Evolutionary conservation across 2,797 vertebrate species (phyloP).

Genomic region (Eupleurogrammus muticus): DNA sequence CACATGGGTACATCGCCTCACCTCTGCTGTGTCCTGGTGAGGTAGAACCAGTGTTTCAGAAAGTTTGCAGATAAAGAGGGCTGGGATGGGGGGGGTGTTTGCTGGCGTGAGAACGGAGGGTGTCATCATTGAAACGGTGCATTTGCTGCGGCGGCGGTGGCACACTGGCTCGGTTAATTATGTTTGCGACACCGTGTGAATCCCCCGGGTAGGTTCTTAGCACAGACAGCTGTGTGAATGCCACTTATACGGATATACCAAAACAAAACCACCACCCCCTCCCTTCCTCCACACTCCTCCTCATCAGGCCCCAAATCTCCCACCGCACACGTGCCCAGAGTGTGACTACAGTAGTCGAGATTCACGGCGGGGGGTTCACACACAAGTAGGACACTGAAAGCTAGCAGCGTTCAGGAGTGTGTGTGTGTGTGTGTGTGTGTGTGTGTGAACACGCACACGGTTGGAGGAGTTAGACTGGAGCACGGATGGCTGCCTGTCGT

Average conservation of each 20-base stretch:
- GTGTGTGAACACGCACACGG: constrained; percentile 53
- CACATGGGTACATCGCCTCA: constrained; percentile 48
- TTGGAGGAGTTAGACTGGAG: constrained; percentile 67
- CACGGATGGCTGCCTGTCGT: constrained; percentile 62
- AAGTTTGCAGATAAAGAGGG: constrained; percentile 52
- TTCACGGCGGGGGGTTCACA: constrained; percentile 4
- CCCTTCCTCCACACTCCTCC: constrained; percentile 5
- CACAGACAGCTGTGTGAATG: constrained; percentile 60
- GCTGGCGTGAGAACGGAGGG: constrained; percentile 28
- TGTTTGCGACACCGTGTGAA: constrained; percentile 66
- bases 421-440: constrained; percentile 21
- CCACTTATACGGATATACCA: constrained; percentile 45
- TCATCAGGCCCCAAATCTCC: constrained; percentile 32
- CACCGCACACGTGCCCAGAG: constrained; percentile 49
- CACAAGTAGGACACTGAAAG: constrained; percentile 36
- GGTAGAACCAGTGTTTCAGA: constrained; percentile 51
- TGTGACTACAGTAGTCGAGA: constrained; percentile 47
- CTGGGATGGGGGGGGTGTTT: constrained; percentile 24
- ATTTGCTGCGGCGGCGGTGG: constrained; percentile 56
- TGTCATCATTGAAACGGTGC: constrained; percentile 43
- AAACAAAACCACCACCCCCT: constrained; percentile 31
- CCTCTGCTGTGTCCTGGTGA: constrained; percentile 43
- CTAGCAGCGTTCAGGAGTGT: constrained; percentile 21
- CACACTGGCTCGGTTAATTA: constrained; percentile 68
- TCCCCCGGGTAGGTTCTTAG: constrained; percentile 60